Conservation (phyloP, 1,140 invertebrate genomes). For the Drosophila seguyi region DNA sequence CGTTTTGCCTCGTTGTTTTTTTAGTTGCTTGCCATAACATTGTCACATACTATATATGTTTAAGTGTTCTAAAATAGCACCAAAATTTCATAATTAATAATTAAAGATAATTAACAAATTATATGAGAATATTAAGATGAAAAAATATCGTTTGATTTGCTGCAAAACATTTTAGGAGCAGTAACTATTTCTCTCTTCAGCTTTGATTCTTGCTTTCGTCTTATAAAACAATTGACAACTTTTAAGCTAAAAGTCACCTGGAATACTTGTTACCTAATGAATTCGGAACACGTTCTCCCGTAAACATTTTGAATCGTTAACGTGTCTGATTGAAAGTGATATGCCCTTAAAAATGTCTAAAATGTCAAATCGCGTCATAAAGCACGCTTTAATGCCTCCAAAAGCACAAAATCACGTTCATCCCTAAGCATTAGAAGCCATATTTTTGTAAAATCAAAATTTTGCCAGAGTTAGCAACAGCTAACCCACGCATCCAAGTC, state of each 20-base stretch:
- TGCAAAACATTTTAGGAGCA: not conserved
- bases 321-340: not conserved
- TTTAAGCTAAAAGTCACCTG: not conserved
- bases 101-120: not conserved
- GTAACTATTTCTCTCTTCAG: no score
- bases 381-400: not conserved
- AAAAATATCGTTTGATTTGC: not conserved
- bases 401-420: constrained; percentile 16
- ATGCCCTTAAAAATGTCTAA: not conserved
- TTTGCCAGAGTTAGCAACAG: constrained; percentile 7
- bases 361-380: no score
- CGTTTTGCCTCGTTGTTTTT: not conserved
- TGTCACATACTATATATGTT: no score
- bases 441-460: constrained; percentile 26
- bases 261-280: not conserved
- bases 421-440: constrained; percentile 1
- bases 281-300: not conserved
- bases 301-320: not conserved
- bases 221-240: not conserved
- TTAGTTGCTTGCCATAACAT: not conserved
- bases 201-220: not conserved
- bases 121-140: no score
- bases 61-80: not conserved
- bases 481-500: constrained; percentile 10
- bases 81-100: not conserved